A percentile compares a stretch with the other conserved stretches of the same genome.
phyloP scores from a whole-genome alignment of 2,113 vertebrate genomes.

The Archocentrus centrarchus region DNA sequence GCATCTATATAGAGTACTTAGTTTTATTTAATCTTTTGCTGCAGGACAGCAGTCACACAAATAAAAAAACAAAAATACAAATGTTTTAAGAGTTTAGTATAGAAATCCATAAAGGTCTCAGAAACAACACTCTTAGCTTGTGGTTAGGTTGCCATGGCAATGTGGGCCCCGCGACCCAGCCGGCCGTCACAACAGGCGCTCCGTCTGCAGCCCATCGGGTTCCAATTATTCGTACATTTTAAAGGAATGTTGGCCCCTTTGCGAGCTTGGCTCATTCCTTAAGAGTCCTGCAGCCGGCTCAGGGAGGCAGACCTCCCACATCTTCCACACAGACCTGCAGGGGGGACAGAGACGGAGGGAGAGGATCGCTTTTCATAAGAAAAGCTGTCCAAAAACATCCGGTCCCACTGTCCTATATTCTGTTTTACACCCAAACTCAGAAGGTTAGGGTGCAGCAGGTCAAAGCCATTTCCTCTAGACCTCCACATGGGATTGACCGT shows the following conservation, averaged over 20 bases:
- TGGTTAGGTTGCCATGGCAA: constrained; percentile 63
- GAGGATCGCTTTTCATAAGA: constrained; percentile 57
- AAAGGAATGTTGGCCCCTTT: constrained; percentile 78
- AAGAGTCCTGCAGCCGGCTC: constrained; percentile 57
- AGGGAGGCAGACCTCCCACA: constrained; percentile 74
- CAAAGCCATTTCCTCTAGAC: constrained; percentile 70
- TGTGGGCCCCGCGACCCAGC: constrained; percentile 52
- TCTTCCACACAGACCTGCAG: constrained; percentile 60
- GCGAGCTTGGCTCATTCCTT: constrained; percentile 68
- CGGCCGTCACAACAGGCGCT: constrained; percentile 78
- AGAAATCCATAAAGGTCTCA: constrained; percentile 27
- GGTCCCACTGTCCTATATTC: constrained; percentile 62
- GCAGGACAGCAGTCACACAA: not conserved
- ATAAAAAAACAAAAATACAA: no score
- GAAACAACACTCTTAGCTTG: constrained; percentile 52
- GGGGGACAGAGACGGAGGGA: constrained; percentile 20
- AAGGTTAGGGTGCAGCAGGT: constrained; percentile 64
- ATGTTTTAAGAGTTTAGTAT: constrained; percentile 10
- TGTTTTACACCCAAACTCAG: constrained; percentile 56
- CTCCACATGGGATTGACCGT: constrained; percentile 56
- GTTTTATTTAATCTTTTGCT: not conserved
- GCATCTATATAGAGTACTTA: not conserved
- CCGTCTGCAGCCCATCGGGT: constrained; percentile 75
- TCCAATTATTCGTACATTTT: constrained; percentile 81
- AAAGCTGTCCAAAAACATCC: constrained; percentile 71